Percentiles rank a stretch among this genome's conserved stretches.
Conservation (phyloP, 2,113 vertebrate genomes). For the Mobula hypostoma region DNA sequence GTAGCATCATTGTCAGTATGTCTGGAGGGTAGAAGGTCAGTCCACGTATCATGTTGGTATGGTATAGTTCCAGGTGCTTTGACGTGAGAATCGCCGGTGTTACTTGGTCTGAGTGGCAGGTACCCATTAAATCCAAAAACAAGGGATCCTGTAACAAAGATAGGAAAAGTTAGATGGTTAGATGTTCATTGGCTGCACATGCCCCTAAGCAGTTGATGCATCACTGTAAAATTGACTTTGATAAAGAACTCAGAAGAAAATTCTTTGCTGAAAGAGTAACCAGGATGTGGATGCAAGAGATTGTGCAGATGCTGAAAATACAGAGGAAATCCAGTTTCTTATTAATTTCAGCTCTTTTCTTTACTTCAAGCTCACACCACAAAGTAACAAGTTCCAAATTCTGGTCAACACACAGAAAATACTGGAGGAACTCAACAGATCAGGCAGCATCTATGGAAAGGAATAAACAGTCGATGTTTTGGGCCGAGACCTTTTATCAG, state of each 20-base stretch:
- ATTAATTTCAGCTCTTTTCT: too few relatives aligned
- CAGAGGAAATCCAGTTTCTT: too few relatives aligned
- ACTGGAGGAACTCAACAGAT: too few relatives aligned
- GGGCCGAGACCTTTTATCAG: too few relatives aligned
- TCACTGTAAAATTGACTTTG: background rate
- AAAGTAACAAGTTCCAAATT: too few relatives aligned
- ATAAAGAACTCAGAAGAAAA: background rate
- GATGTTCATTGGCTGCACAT: background rate
- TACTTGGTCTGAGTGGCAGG: conserved; percentile 71
- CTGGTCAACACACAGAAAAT: too few relatives aligned
- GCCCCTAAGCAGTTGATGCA: background rate
- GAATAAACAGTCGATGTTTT: too few relatives aligned
- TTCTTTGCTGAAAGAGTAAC: too few relatives aligned
- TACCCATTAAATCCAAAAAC: conserved; percentile 81
- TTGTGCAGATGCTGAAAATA: too few relatives aligned
- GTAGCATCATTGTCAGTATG: conserved; percentile 57
- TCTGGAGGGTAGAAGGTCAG: conserved; percentile 65
- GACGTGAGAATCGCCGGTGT: conserved; percentile 64
- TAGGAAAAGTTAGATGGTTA: background rate
- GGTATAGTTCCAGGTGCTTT: conserved; percentile 65
- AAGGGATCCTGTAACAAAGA: conserved; percentile 64
- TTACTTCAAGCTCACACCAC: too few relatives aligned
- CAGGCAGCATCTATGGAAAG: too few relatives aligned
- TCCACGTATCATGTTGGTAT: conserved; percentile 56
- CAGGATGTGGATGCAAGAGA: too few relatives aligned